phyloP scores from a whole-genome alignment of 2,113 vertebrate genomes.

The Corythornis vintsioides region DNA sequence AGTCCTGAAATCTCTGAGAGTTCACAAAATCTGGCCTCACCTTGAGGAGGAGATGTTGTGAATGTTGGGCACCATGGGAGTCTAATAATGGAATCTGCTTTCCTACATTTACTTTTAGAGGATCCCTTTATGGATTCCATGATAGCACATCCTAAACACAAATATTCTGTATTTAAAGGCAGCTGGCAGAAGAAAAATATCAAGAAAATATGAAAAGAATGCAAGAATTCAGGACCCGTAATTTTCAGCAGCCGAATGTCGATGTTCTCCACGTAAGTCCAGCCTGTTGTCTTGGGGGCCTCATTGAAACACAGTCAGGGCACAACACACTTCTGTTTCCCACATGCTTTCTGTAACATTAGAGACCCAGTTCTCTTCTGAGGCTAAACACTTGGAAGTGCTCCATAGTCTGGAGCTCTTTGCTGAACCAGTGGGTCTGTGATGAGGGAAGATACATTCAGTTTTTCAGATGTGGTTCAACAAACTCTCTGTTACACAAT shows the following conservation, averaged over 20 bases:
- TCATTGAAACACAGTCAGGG: not conserved
- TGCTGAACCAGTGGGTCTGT: not conserved
- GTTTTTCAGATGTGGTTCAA: not conserved
- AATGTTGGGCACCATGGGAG: not conserved
- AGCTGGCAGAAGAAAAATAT: slow-evolving; percentile 83
- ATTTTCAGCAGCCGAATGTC: slow-evolving; percentile 70
- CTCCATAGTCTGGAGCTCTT: not conserved
- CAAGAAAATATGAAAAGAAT: slow-evolving; percentile 79
- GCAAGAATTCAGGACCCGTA: slow-evolving; percentile 74
- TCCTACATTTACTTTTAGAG: not conserved
- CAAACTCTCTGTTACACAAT: not conserved
- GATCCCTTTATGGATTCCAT: not conserved
- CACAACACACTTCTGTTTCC: not conserved
- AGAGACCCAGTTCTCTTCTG: not conserved
- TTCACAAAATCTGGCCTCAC: not conserved
- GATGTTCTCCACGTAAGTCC: slow-evolving; percentile 72
- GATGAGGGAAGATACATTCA: not conserved
- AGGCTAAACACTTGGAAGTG: not conserved
- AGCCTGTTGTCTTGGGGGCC: not conserved
- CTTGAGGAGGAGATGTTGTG: not conserved
- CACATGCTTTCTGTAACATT: not conserved
- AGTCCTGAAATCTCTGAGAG: not conserved
- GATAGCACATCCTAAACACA: not conserved
- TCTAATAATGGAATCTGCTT: not conserved
- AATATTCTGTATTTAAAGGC: slow-evolving; percentile 69